Conservation (phyloP, 1,140 invertebrate species). For the Contarinia nasturtii region DNA sequence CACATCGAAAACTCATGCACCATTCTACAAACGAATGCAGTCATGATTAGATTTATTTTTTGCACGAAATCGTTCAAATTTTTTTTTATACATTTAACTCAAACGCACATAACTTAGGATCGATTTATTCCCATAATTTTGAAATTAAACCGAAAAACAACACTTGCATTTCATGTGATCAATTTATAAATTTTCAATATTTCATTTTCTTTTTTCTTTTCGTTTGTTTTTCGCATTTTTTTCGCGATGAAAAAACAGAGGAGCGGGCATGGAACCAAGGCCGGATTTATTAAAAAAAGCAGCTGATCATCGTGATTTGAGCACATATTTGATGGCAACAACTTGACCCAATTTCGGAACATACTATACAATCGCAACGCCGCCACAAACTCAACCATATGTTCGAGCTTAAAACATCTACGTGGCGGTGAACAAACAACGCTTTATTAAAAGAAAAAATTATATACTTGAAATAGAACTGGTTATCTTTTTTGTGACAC, state of each 20-base stretch:
- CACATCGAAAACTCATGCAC: slow-evolving; percentile 9
- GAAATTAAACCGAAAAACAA: no score
- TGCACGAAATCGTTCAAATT: slow-evolving; percentile 2
- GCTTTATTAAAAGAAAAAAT: neutral
- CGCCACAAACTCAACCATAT: neutral
- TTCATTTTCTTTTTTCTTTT: neutral
- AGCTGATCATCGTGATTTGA: slow-evolving; percentile 21
- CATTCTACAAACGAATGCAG: slow-evolving; percentile 5
- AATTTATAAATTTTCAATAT: no score
- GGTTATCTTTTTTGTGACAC: neutral
- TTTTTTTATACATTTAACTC: slow-evolving; percentile 1
- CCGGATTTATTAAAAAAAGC: slow-evolving; percentile 20
- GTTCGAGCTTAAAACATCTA: neutral
- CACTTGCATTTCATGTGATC: no score
- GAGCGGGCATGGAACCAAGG: slow-evolving; percentile 26
- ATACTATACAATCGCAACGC: neutral
- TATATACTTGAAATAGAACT: neutral
- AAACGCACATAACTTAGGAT: no score
- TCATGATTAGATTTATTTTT: slow-evolving; percentile 6
- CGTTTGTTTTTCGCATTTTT: no score
- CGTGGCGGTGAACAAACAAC: neutral
- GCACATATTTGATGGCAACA: slow-evolving; percentile 22
- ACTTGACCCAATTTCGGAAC: slow-evolving; percentile 15
- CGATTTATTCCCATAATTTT: no score
- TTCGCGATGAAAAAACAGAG: slow-evolving; percentile 10